phyloP scores from a whole-genome alignment of 2,888 invertebrate genomes.

The Tenthredo notha region DNA sequence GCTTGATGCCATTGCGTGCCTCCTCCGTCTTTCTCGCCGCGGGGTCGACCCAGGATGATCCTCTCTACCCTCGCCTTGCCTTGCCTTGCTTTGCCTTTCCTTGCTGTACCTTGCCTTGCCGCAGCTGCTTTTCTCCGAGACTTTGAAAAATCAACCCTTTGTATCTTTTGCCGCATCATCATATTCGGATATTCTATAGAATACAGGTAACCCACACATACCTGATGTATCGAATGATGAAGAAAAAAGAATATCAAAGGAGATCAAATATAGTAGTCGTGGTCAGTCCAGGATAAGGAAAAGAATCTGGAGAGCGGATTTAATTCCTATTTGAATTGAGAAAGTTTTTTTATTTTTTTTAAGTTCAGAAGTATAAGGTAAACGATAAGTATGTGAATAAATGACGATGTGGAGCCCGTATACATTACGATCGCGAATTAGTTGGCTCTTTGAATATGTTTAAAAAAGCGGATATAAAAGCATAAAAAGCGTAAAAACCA shows the following conservation, averaged over 20 bases:
- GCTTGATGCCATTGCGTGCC: background rate
- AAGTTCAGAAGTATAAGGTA: background rate
- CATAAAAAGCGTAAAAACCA: conserved; percentile 29
- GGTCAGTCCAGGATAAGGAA: background rate
- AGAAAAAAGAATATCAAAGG: background rate
- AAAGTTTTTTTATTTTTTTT: background rate
- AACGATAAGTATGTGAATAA: background rate
- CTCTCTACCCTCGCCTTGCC: background rate
- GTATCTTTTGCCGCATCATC: background rate
- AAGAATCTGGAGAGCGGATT: background rate
- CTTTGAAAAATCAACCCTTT: conserved; percentile 22
- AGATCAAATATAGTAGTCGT: background rate
- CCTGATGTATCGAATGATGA: background rate
- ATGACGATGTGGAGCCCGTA: background rate
- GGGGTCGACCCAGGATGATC: conserved; percentile 17
- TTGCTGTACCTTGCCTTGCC: background rate
- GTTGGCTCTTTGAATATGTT: conserved; percentile 38
- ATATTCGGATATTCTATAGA: background rate
- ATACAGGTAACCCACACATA: background rate
- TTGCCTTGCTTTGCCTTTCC: background rate
- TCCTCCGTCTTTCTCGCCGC: background rate
- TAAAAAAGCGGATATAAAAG: conserved; percentile 30
- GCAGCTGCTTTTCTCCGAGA: conserved; percentile 1
- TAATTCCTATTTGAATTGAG: background rate
- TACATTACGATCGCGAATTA: background rate